These are phyloP conservation scores for Drosophila niveifrons DNA, from an alignment of 2,888 invertebrate species.

Conservation along the genomic window DNA sequence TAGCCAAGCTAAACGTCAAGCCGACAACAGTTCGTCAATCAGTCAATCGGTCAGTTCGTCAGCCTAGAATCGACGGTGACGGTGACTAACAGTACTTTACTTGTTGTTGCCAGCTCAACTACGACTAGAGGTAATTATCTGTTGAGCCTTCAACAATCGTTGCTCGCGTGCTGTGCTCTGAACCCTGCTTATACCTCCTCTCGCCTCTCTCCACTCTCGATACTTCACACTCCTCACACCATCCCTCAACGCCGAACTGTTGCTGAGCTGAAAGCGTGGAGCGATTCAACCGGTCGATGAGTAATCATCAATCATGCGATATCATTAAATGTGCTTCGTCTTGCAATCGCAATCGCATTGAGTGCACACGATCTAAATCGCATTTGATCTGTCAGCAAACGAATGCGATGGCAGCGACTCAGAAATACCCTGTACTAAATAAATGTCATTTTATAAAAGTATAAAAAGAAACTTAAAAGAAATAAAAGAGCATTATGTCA, in stretches of 20 bases:
- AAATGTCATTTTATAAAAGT: too few relatives aligned
- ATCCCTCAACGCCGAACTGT: conserved; percentile 7
- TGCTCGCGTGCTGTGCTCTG: conserved; percentile 71
- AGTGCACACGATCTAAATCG: conserved; percentile 62
- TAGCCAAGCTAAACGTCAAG: conserved; percentile 35
- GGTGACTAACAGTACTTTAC: conserved; percentile 75
- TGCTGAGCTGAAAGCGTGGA: conserved; percentile 41
- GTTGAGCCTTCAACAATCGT: conserved; percentile 74
- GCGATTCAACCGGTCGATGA: conserved; percentile 74
- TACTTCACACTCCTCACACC: background rate
- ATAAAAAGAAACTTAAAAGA: too few relatives aligned
- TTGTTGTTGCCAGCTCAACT: conserved; percentile 26
- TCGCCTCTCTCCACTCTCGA: background rate
- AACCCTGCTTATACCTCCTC: background rate
- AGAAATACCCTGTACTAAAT: conserved; percentile 21
- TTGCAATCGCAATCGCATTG: conserved; percentile 55
- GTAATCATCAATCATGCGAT: conserved; percentile 81
- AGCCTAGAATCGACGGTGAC: conserved; percentile 36
- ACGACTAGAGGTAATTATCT: conserved; percentile 68
- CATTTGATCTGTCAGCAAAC: conserved; percentile 47
- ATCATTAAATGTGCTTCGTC: conserved; percentile 72
- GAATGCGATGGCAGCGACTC: conserved; percentile 10
- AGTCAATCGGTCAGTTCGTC: conserved; percentile 3
- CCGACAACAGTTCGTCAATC: conserved; percentile 21
- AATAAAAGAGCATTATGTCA: too few relatives aligned